A percentile compares a stretch with the other conserved stretches of the same genome.
Evolutionary conservation across 2,797 vertebrate species (phyloP).

Genomic region (Zonotrichia albicollis): DNA sequence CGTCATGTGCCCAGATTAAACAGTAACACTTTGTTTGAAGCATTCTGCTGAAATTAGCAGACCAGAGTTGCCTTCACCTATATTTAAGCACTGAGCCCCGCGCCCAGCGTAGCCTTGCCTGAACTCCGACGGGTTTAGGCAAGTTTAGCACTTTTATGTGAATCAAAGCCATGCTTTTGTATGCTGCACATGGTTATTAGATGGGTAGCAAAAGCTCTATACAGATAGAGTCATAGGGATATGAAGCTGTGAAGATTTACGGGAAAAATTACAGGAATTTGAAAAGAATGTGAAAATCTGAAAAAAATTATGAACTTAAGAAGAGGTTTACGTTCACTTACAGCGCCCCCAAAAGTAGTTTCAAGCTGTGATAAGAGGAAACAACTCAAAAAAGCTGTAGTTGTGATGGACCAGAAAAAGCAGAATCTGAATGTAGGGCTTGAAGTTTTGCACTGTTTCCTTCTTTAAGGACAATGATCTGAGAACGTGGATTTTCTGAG

Average conservation of each 20-base stretch:
- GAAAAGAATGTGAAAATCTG: neutral
- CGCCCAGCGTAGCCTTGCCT: conserved; percentile 41
- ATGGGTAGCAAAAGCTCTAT: neutral
- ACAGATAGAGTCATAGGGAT: neutral
- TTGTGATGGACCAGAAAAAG: neutral
- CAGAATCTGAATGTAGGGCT: neutral
- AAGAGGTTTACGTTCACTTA: neutral
- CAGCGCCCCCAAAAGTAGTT: neutral
- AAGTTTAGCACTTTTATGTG: conserved; percentile 27
- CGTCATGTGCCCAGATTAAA: conserved; percentile 79
- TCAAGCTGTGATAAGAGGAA: neutral
- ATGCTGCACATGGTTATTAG: neutral
- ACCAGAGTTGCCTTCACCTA: conserved; percentile 78
- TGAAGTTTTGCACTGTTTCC: neutral
- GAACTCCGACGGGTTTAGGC: conserved; percentile 51
- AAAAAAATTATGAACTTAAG: neutral
- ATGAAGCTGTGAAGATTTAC: neutral
- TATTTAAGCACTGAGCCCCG: conserved; percentile 60
- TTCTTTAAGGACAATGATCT: neutral
- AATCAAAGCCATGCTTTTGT: neutral
- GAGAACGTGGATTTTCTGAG: neutral
- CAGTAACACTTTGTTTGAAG: conserved; percentile 81
- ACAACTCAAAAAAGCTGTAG: neutral
- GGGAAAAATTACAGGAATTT: neutral
- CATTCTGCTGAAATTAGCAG: conserved; percentile 78